Evolutionary conservation across 2,113 vertebrate genomes (phyloP), one percentile per base, ranked within the genome.

Genomic region (Cochlearius cochlearius): DNA sequence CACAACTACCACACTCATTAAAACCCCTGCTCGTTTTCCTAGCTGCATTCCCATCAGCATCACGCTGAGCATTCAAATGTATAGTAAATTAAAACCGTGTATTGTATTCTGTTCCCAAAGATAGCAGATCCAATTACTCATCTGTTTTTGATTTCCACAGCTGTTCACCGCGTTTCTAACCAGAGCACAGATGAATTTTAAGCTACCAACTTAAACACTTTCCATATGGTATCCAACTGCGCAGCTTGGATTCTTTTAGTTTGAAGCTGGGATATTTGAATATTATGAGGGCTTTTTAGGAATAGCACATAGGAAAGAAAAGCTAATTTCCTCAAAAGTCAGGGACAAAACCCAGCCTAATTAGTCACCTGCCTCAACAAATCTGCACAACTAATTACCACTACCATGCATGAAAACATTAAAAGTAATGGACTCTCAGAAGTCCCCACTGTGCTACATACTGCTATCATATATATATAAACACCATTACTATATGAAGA

Each of bases 111-210:
- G 32, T 66, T 96, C 87, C 88, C 95, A 95, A 91, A 96, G 79
- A 91, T 13, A 92, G 72, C 38, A 82, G 36, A 52, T 86, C 90
- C 86, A 92, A 26, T 79, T 79, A 67, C 21, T 84, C 59, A 56
- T 87, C 88, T 67, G 69, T 2, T 72, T 84, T 53, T 89, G 8
- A 81, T 67, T 95, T 89, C 93, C 91, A 93, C 90, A 97, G 91
- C 63, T 91, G 85, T 45, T 97, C 85, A 59, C 77, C 41, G n/a
- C 75, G 55, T 62, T 91, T 77, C 90, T 78, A 59, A 62, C 36
- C 23, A 80, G 53, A 79, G 29, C 50, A 79, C 36, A 90, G 90
- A 76, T 41, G 6, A 78, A 76, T 66, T 84, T 67, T 64, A 62
- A 88, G 34, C 53, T 76, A 85, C 55, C 53, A 83, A 50, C 5